These are phyloP conservation scores for Sphaerophoria taeniata DNA, from an alignment of 2,888 invertebrate genomes.

Conservation along the genomic window DNA sequence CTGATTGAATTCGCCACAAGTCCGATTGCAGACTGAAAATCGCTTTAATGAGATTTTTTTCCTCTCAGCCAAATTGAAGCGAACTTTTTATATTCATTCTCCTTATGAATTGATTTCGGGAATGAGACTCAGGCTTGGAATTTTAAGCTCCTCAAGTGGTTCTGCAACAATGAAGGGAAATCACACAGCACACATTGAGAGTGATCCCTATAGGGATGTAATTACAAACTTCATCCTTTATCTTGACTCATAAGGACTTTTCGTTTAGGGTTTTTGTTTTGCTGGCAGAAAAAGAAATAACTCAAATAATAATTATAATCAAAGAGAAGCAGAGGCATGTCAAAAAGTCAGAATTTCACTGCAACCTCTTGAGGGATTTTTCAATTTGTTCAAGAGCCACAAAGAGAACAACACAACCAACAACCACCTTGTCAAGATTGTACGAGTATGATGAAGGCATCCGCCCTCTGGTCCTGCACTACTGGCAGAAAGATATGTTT, in stretches of 20 bases:
- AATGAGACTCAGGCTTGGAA: constrained; percentile 27
- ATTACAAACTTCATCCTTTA: constrained; percentile 64
- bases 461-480: constrained; percentile 16
- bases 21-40: constrained; percentile 22
- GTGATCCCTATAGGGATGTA: constrained; percentile 64
- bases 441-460: background rate
- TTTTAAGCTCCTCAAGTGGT: background rate
- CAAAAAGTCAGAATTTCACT: constrained; percentile 17
- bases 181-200: constrained; percentile 34
- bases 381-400: constrained; percentile 59
- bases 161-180: constrained; percentile 26
- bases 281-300: constrained; percentile 33
- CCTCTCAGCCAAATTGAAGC: background rate
- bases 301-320: constrained; percentile 72
- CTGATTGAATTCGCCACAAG: constrained; percentile 33
- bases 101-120: constrained; percentile 57
- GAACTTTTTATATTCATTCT: too few relatives aligned
- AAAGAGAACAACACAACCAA: constrained; percentile 28
- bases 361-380: constrained; percentile 61
- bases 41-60: constrained; percentile 62
- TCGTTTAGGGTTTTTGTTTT: background rate
- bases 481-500: background rate
- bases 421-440: constrained; percentile 26
- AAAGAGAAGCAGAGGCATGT: constrained; percentile 16
- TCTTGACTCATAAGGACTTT: background rate